These are phyloP conservation scores for Erpetoichthys calabaricus DNA, from an alignment of 2,797 vertebrate genomes.

Conservation along the genomic window DNA sequence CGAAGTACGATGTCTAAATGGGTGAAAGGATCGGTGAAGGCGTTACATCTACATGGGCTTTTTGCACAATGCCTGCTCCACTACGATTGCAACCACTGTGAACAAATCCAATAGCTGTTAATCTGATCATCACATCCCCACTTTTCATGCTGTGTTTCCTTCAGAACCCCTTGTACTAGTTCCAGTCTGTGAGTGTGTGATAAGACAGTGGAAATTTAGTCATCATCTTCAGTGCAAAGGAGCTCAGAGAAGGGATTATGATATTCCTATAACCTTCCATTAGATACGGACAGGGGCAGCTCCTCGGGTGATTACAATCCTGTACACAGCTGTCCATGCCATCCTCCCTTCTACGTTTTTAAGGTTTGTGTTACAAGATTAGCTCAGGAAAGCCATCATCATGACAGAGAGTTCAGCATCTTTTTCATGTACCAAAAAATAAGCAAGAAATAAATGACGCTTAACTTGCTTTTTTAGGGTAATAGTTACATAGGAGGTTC, in stretches of 20 bases:
- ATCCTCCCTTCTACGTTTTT: conserved; percentile 35
- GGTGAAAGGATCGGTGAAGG: conserved; percentile 54
- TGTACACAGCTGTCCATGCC: conserved; percentile 41
- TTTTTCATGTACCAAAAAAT: no score
- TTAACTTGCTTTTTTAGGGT: no score
- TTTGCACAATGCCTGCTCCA: conserved; percentile 68
- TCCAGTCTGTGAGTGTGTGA: conserved; percentile 92
- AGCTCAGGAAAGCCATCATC: conserved; percentile 43
- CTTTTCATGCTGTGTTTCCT: conserved; percentile 85
- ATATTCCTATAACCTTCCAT: conserved; percentile 90
- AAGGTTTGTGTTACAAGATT: conserved; percentile 68
- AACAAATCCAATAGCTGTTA: conserved; percentile 85
- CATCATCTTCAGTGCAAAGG: conserved; percentile 75
- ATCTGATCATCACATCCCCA: conserved; percentile 87
- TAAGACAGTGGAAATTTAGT: conserved; percentile 98
- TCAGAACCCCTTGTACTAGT: conserved; percentile 79
- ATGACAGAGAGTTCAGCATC: conserved; percentile 42
- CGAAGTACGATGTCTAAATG: conserved; percentile 24
- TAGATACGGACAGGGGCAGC: conserved; percentile 75
- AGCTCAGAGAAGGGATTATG: conserved; percentile 89
- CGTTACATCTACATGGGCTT: conserved; percentile 66
- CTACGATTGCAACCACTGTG: conserved; percentile 73
- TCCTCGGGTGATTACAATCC: conserved; percentile 56
- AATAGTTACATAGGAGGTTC: no score
- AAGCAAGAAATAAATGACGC: no score